These are phyloP conservation scores for Drosophila pseudotakahashii DNA, from an alignment of 2,888 invertebrate genomes.

Conservation along the genomic window DNA sequence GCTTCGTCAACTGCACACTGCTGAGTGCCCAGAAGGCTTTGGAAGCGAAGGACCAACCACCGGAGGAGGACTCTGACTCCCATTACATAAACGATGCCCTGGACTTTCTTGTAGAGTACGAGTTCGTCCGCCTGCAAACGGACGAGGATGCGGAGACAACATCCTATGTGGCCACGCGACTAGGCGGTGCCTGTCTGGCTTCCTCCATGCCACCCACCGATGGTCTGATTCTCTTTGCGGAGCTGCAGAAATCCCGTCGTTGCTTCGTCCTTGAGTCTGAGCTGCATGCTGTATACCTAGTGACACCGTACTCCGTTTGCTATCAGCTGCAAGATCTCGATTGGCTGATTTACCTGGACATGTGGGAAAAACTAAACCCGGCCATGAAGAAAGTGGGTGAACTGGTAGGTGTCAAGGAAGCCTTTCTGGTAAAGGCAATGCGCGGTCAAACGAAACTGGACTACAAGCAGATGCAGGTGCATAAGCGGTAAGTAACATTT, in stretches of 20 bases:
- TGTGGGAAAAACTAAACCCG: slow-evolving; percentile 92
- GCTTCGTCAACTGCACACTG: slow-evolving; percentile 93
- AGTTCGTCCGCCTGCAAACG: slow-evolving; percentile 90
- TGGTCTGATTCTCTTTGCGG: slow-evolving; percentile 94
- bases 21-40: slow-evolving; percentile 81
- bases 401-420: slow-evolving; percentile 94
- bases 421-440: slow-evolving; percentile 92
- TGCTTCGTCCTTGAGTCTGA: slow-evolving; percentile 97
- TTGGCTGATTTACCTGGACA: slow-evolving; percentile 90
- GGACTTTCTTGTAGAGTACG: slow-evolving; percentile 90
- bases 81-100: slow-evolving; percentile 86
- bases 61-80: slow-evolving; percentile 21
- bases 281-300: slow-evolving; percentile 96
- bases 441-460: slow-evolving; percentile 87
- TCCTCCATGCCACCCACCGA: slow-evolving; percentile 98
- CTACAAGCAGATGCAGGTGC: slow-evolving; percentile 86
- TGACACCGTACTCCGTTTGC: slow-evolving; percentile 96
- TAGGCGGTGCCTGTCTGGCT: slow-evolving; percentile 96
- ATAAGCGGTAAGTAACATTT: slow-evolving; percentile 86
- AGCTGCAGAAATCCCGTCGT: slow-evolving; percentile 94
- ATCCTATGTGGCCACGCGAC: slow-evolving; percentile 90
- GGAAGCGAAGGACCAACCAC: slow-evolving; percentile 1
- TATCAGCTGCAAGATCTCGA: slow-evolving; percentile 91
- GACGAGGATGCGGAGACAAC: slow-evolving; percentile 84
- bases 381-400: slow-evolving; percentile 94